Base-by-base conservation (phyloP, 2,797 vertebrate species). In the Alosa sapidissima region DNA sequence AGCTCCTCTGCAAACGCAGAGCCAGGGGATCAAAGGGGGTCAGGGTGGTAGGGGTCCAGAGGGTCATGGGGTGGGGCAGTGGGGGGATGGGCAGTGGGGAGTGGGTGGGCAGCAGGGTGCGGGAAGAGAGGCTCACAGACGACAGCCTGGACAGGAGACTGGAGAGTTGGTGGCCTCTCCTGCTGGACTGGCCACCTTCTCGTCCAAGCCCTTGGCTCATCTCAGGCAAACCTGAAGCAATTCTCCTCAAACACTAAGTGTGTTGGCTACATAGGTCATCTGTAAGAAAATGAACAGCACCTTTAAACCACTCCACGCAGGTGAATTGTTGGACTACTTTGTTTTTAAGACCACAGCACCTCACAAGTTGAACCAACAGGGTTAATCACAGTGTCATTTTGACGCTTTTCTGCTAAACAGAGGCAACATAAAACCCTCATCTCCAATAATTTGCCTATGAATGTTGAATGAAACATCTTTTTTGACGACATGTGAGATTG, bases 1-100 rank as follows among this genome's bases (percentile, higher is more conserved):
- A 91, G 91, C 90, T 91, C 87, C 91, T 92, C 89, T 89, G 91
- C 92, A 95, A 95, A 94, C 91, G 93, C 89, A 90, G 91, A 85
- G 60, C 84, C n/a, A 81, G 85, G 84, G 90, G 91, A 91, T 93
- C 91, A 93, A 92, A 94, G 84, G 58, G 85, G 88, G 90, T 89
- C 84, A 88, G 85, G 82, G 88, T 88, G 86, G 83, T 81, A 81
- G 82, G 88, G 89, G 88, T 88, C 83, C 55, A 81, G 49, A 78
- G 82, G 85, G 49, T 81, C 82, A 49, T 21, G n/a, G 55, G 86
- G 82, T 7, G 19, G 55, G 4, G 19, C 5, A 4, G 36, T 82
- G 81, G 60, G 45, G 7, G 65, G 10, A 48, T 3, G 58, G 62
- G 81, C 82, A 49, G 81, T 81, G n/a, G 19, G 10, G 51, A 62